Evolutionary conservation across 2,113 vertebrate genomes (phyloP).

Genomic region (Osmerus eperlanus): DNA sequence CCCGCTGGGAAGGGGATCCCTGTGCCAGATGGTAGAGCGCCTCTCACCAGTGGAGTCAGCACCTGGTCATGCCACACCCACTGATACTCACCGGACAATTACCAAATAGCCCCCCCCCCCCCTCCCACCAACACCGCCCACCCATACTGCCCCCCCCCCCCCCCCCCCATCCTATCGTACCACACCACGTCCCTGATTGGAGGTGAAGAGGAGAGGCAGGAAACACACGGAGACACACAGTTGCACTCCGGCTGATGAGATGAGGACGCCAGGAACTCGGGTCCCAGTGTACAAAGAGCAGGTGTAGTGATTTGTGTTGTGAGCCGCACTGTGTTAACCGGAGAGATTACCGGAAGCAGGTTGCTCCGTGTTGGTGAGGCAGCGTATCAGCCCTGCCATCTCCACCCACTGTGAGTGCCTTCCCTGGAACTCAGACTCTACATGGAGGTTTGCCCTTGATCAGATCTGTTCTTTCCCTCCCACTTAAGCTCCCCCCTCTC

Average conservation of each 20-base stretch:
- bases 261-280: too few species aligned
- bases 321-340: slow-evolving; percentile 41
- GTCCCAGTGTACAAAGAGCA: slow-evolving; percentile 25
- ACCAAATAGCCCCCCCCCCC: slow-evolving; percentile 6
- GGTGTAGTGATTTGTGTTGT: slow-evolving; percentile 40
- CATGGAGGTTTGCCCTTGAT: too few species aligned
- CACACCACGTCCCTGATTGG: neutral
- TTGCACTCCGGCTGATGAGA: neutral
- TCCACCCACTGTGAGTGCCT: too few species aligned
- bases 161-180: neutral
- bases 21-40: slow-evolving; percentile 69
- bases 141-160: neutral
- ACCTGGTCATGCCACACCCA: slow-evolving; percentile 56
- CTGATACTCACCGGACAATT: slow-evolving; percentile 34
- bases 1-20: slow-evolving; percentile 65
- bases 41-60: slow-evolving; percentile 57
- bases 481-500: too few species aligned
- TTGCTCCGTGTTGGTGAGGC: slow-evolving; percentile 39
- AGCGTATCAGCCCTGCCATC: too few species aligned
- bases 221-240: too few species aligned
- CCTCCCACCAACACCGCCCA: neutral
- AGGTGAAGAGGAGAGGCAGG: neutral
- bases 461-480: too few species aligned
- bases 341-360: slow-evolving; percentile 43
- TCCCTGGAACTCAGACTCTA: too few species aligned